Evolutionary conservation across 2,113 vertebrate genomes (phyloP), one percentile per base, ranked within the genome.

Genomic region (Catharus bicknelli): DNA sequence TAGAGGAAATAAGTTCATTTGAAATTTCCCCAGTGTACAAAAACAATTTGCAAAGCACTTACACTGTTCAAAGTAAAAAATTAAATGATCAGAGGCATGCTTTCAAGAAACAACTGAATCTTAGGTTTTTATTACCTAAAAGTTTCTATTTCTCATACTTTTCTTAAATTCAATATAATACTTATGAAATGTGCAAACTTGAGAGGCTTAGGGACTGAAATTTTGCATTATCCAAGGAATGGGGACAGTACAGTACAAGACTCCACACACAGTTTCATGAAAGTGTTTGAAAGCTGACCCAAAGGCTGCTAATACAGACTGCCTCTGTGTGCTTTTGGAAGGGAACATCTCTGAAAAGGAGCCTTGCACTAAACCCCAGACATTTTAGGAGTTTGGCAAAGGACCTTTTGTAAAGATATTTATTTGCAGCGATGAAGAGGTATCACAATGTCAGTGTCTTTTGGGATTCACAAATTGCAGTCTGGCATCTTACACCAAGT

Each of bases 101-200:
- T 87, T 94, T 83, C 68, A 55, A 87, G 40, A 51, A 88, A 82
- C 40, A 83, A 74, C 25, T 73, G 45, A 88, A 48, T 58, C 16
- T 32, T 27, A 45, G 76, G 25, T 21, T 53, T 43, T 69, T 77
- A 21, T 83, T 92, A 23, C 42, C 27, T 83, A 15, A 40, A 85
- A 36, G 18, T 57, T 84, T 63, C 42, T 86, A 20, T 83, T 79
- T 58, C n/a, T 92, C 16, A 55, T 83, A 13, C 5, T 45, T 81
- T 88, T 67, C 29, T 20, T 25, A 9, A 75, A 68, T 45, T 55
- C 30, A 78, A 30, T 26, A 72, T 43, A 27, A 2, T 18, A 42
- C 16, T 55, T 30, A 73, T 55, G 38, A 80, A 70, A 85, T 63
- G 9, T 47, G 25, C 16, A 66, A 75, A 59, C 27, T 20, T 90